Conservation (phyloP, 2,888 invertebrate species). For the Platycnemis pennipes region DNA sequence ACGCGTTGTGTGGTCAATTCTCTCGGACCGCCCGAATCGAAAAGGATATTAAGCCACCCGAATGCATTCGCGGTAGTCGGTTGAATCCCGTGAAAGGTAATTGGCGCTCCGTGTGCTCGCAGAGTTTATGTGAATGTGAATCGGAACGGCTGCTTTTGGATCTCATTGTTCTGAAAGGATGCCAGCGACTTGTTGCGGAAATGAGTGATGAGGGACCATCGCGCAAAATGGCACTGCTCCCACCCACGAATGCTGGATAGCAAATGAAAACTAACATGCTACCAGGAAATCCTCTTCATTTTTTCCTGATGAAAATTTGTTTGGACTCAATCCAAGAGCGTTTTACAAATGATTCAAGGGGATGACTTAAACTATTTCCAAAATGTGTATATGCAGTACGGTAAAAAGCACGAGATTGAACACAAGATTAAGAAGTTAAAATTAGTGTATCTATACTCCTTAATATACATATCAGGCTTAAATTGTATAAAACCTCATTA, state of each 20-base stretch:
- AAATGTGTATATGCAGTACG: too few relatives aligned
- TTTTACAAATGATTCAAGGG: neutral
- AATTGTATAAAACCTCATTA: too few relatives aligned
- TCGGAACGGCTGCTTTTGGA: neutral
- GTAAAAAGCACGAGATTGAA: too few relatives aligned
- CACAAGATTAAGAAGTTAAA: too few relatives aligned
- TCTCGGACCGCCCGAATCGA: neutral
- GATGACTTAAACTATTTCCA: too few relatives aligned
- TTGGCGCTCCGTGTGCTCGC: neutral
- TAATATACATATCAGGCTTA: too few relatives aligned
- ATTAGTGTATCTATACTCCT: too few relatives aligned
- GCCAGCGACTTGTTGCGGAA: constrained; percentile 32
- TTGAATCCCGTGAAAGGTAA: constrained; percentile 14
- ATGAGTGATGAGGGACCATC: neutral
- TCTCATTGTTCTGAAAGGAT: constrained; percentile 19
- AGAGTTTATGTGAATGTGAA: constrained; percentile 13
- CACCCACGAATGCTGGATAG: neutral
- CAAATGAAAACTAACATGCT: neutral
- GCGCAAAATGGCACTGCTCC: neutral
- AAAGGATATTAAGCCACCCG: neutral
- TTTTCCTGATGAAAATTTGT: neutral
- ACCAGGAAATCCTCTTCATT: neutral
- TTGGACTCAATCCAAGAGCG: neutral
- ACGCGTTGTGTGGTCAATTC: neutral
- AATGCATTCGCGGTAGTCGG: neutral